Evolutionary conservation across 2,888 invertebrate genomes (phyloP), one percentile per base, ranked within the genome.

Genomic region (Drosophila tripunctata): DNA sequence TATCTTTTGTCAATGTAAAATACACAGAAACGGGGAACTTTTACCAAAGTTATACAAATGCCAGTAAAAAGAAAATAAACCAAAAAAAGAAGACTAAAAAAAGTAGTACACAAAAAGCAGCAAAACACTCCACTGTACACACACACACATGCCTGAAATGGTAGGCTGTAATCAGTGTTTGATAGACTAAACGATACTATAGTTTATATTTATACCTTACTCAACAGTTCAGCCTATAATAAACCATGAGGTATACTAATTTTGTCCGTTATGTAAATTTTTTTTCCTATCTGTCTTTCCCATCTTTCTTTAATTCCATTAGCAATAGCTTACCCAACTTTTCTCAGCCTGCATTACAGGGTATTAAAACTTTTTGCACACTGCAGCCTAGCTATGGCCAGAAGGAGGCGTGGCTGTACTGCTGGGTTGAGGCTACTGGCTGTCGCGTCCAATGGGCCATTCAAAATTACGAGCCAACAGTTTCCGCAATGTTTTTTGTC

Each of bases 401-500:
- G n/a, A 41, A 41, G 12, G 30, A 15, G 36, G 10, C n/a, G 21
- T 24, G 7, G 36, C 19, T n/a, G n/a, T n/a, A 19, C 2, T 31
- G 38, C 38, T 22, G 58, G 15, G 15, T 10, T n/a, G n/a, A n/a
- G 35, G 33, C 4, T 6, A 43, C n/a, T 48, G 71, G 63, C 80
- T 83, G 80, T 80, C 80, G 77, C 75, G 55, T 69, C 78, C 80
- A 80, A 82, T 77, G 83, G 75, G 67, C 81, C 75, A 75, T 81
- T 84, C 70, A 81, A 75, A 83, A 84, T 81, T 82, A 82, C 76
- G 82, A 84, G 76, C 81, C 78, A 73, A 83, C 83, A 83, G 79
- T 86, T 86, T 84, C 70, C 86, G 75, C 74, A 83, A 51, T 81
- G 83, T 78, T 83, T 84, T 85, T 84, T 85, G 83, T 78, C 83